Base-by-base conservation (phyloP, 2,797 vertebrate species). In the Leucoraja ocellata region DNA sequence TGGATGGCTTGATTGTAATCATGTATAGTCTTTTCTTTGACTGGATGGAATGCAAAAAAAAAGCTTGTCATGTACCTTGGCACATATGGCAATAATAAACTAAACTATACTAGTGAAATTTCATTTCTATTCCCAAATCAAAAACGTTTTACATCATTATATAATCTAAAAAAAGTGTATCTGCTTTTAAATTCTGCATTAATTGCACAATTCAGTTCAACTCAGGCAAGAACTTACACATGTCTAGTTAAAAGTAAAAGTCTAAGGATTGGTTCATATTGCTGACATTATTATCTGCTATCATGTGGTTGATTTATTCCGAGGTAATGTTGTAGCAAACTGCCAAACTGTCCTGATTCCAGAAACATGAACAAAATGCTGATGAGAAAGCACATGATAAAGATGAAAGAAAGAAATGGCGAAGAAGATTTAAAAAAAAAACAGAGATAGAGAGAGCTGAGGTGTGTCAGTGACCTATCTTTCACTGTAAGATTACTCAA, bases 401-500 rank as follows among this genome's bases (percentile, higher is more conserved):
- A 73, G 36, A 71, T 91, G 68, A 91, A 91, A 91, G 88, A 18
- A 74, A 65, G 97, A 96, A 96, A 96, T 5, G 18, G n/a, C 23
- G 93, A 77, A 23, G 25, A 36, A 93, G 63, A 80, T 77, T 32
- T 32, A 32, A 32, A 32, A n/a, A 95, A 73, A 95, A 71, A 95
- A 96, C 97, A 96, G 97, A 96, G 96, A 97, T 96, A 96, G 96
- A 80, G 97, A 96, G 96, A 97, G 96, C 97, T 95, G 94, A 96
- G 90, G 90, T 97, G 95, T 96, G 95, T 96, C 97, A 97, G 96
- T 97, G 97, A 98, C 97, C 97, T 95, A 97, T 97, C 97, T 98
- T 98, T 96, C 97, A 97, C 96, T 97, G 96, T 97, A 97, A 97
- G 98, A 98, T 98, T 97, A 96, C 97, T 96, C 96, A 98, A 98